Conservation (phyloP, 2,888 invertebrate genomes). For the Tuta absoluta region DNA sequence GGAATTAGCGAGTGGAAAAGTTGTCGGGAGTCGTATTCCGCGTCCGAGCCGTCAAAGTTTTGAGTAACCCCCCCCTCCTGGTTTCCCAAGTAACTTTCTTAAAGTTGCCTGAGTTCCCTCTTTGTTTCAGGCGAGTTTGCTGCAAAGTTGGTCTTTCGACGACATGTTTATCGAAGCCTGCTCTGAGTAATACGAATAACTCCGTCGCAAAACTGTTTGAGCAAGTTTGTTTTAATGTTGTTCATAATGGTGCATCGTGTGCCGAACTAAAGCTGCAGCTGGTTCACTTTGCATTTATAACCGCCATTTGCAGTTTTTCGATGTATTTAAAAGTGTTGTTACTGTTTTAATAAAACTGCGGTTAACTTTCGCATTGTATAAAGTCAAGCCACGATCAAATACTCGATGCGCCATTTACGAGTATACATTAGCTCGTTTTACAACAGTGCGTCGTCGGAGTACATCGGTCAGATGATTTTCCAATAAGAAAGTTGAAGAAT, state of each 20-base stretch:
- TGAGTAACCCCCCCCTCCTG: slow-evolving; percentile 63
- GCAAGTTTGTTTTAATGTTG: slow-evolving; percentile 24
- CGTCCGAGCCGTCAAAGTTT: slow-evolving; percentile 73
- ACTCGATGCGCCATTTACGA: no score
- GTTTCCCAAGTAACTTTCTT: slow-evolving; percentile 64
- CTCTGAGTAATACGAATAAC: slow-evolving; percentile 23
- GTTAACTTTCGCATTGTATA: neutral
- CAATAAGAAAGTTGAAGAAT: no score
- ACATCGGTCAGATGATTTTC: no score
- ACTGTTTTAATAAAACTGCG: neutral
- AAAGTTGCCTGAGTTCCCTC: slow-evolving; percentile 54
- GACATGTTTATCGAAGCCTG: slow-evolving; percentile 62
- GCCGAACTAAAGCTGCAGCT: neutral
- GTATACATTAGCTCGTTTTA: no score
- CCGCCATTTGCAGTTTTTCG: neutral
- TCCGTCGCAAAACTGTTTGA: slow-evolving; percentile 27
- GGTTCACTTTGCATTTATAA: slow-evolving; percentile 10
- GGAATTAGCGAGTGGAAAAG: slow-evolving; percentile 75
- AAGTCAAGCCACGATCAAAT: no score
- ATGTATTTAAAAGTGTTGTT: neutral
- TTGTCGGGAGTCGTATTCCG: slow-evolving; percentile 63
- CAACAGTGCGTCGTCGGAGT: no score
- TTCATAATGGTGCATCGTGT: slow-evolving; percentile 14
- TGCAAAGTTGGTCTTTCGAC: slow-evolving; percentile 59
- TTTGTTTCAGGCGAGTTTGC: slow-evolving; percentile 70